Evolutionary conservation across 2,888 invertebrate genomes (phyloP).

Genomic region (Myopa tessellatipennis): DNA sequence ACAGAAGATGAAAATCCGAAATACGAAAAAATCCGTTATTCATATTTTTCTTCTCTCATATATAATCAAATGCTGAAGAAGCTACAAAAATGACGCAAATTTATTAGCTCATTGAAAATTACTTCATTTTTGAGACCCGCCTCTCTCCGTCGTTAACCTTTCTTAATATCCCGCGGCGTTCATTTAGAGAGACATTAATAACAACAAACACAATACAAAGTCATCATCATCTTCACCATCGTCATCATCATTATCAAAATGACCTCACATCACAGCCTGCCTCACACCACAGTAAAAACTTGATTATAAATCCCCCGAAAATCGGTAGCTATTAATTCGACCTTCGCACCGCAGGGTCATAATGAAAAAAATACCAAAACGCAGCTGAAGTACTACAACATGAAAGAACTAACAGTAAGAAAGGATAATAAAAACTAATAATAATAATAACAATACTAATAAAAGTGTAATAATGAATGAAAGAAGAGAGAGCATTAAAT

Average conservation of each 20-base stretch:
- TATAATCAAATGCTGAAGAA: too few species aligned
- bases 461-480: constrained; percentile 6
- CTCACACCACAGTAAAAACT: constrained; percentile 35
- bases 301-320: constrained; percentile 24
- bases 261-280: constrained; percentile 33
- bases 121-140: background rate
- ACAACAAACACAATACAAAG: too few species aligned
- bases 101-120: background rate
- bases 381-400: background rate
- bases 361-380: background rate
- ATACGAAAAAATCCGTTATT: too few species aligned
- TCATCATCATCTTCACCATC: too few species aligned
- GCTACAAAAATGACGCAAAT: too few species aligned
- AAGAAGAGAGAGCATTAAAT: constrained; percentile 26
- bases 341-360: constrained; percentile 29
- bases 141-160: too few species aligned
- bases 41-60: too few species aligned
- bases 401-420: background rate
- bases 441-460: constrained; percentile 22
- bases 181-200: too few species aligned
- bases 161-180: too few species aligned
- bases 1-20: too few species aligned
- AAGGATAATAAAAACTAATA: constrained; percentile 24
- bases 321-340: constrained; percentile 24
- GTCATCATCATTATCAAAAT: too few species aligned